Evolutionary conservation across 2,113 vertebrate species (phyloP).

Genomic region (Oriolus oriolus): DNA sequence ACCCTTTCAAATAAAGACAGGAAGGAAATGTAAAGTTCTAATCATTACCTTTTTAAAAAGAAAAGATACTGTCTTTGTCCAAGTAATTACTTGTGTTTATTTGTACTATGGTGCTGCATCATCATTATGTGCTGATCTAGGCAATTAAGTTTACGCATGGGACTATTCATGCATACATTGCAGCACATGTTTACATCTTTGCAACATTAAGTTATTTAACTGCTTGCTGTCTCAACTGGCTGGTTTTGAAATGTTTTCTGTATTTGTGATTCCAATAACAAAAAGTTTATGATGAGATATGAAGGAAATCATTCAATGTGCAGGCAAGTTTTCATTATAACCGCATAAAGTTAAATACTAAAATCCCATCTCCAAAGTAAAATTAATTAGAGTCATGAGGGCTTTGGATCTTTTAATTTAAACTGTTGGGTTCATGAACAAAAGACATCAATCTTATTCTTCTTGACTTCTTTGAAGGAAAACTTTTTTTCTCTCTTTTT

Average conservation of each 20-base stretch:
- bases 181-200: neutral
- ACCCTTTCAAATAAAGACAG: neutral
- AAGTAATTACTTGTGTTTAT: neutral
- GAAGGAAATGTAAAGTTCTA: neutral
- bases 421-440: neutral
- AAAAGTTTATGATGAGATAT: neutral
- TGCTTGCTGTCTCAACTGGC: neutral
- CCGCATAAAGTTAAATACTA: neutral
- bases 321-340: neutral
- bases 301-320: neutral
- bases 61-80: neutral
- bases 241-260: neutral
- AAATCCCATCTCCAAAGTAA: neutral
- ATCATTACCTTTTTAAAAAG: neutral
- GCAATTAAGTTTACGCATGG: conserved; percentile 17
- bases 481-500: neutral
- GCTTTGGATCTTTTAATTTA: conserved; percentile 14
- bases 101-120: neutral
- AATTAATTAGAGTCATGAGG: neutral
- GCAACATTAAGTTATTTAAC: neutral
- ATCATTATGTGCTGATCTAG: conserved; percentile 2
- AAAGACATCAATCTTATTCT: conserved; percentile 13
- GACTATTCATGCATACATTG: neutral
- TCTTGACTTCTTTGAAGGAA: neutral
- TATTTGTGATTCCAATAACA: neutral